Percentiles rank a stretch among this genome's conserved stretches.
These are phyloP conservation scores for Tenthredo livida DNA, from an alignment of 2,888 invertebrate genomes.

Conservation along the genomic window DNA sequence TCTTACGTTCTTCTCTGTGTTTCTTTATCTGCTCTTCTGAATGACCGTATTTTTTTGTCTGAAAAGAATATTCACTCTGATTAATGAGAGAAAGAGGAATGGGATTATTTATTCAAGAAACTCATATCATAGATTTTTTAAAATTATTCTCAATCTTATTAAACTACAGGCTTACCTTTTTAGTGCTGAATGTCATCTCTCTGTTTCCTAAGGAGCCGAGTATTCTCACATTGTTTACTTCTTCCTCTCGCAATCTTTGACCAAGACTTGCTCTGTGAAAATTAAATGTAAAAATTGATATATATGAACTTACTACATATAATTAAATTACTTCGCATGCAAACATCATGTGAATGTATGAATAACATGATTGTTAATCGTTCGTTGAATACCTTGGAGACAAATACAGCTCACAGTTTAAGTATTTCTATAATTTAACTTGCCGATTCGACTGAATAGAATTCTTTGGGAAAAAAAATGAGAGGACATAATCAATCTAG, in stretches of 20 bases:
- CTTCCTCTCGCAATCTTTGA: conserved; percentile 85
- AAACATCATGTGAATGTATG: no score
- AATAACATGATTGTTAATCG: no score
- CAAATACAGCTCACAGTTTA: neutral
- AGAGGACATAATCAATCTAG: neutral
- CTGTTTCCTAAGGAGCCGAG: conserved; percentile 85
- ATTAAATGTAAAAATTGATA: conserved; percentile 54
- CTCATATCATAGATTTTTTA: neutral
- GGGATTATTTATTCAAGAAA: neutral
- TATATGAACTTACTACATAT: neutral
- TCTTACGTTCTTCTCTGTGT: conserved; percentile 86
- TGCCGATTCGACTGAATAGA: neutral
- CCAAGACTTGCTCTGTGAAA: conserved; percentile 84
- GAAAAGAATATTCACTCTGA: conserved; percentile 50
- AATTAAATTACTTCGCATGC: neutral
- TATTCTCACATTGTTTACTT: conserved; percentile 79
- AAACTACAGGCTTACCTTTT: conserved; percentile 76
- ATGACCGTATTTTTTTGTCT: conserved; percentile 62
- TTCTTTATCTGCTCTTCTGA: conserved; percentile 83
- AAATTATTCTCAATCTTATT: neutral
- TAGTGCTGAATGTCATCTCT: conserved; percentile 89
- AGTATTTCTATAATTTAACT: neutral
- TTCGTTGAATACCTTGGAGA: conserved; percentile 56
- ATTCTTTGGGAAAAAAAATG: neutral
- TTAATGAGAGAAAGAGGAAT: neutral